phyloP scores from a whole-genome alignment of 2,888 invertebrate species.

The Xestia ashworthii region DNA sequence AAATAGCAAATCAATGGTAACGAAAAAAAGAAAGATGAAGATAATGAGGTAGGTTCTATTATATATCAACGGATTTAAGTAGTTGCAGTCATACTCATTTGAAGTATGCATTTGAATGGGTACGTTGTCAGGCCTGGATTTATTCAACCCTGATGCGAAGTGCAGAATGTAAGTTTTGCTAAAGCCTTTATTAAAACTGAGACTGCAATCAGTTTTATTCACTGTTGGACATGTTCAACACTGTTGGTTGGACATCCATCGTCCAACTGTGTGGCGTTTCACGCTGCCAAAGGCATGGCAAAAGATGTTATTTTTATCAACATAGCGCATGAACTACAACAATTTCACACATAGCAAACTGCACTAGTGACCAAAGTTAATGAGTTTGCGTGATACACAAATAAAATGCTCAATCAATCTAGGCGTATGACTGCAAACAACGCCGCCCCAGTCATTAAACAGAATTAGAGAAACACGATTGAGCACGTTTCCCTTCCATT shows the following conservation, averaged over 20 bases:
- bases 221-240: background rate
- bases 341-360: background rate
- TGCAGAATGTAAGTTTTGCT: background rate
- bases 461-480: conserved; percentile 40
- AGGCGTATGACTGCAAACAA: conserved; percentile 10
- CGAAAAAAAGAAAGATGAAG: background rate
- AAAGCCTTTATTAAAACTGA: background rate
- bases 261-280: background rate
- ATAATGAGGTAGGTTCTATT: background rate
- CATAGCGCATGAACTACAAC: background rate
- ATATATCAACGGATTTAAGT: background rate
- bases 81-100: background rate
- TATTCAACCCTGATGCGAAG: background rate
- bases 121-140: background rate
- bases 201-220: background rate
- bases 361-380: conserved; percentile 7
- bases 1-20: background rate
- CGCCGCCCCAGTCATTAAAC: conserved; percentile 12
- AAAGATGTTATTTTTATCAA: too few relatives aligned
- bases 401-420: conserved; percentile 30
- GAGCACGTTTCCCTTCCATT: conserved; percentile 35
- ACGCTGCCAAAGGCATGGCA: background rate
- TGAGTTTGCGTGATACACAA: background rate
- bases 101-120: background rate
- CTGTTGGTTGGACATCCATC: background rate